Evolutionary conservation across 2,797 vertebrate genomes (phyloP), one percentile per base, ranked within the genome.

Genomic region (Chiroxiphia lanceolata): DNA sequence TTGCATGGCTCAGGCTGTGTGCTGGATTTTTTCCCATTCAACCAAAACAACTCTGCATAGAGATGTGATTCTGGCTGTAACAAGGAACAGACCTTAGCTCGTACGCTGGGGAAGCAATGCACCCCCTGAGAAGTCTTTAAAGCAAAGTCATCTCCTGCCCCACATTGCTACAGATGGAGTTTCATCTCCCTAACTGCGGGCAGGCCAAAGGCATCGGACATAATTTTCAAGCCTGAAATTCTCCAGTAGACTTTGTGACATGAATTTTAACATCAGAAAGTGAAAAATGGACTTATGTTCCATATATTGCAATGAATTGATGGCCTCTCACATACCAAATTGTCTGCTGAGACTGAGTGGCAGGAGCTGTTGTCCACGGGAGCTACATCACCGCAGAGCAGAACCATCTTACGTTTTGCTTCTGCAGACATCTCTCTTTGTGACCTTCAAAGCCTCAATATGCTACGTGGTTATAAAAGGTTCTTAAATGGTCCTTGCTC

Each of bases 361-460:
- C 31, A 53, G 45, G 18, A 29, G 5, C 22, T 61, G 14, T 36
- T 87, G 6, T 60, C 38, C 53, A 3, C 1, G 0, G 18, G 2
- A 10, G 11, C 20, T 53, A 4, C 77, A 16, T 6, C 26, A 64
- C 10, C 4, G 0, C 31, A 64, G 60, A 70, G 15, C 38, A 88
- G 51, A 33, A 53, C 8, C 15, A 38, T 29, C 45, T 75, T 15
- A 33, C 34, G 5, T 79, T 91, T 59, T 57, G 10, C 60, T 71
- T 61, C 74, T 64, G 42, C 38, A 83, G 56, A 78, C 34, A 78
- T 29, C 65, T 88, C 75, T 65, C 54, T 57, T 36, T 54, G 65
- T 94, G 91, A 87, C 84, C 84, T 95, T 87, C 78, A 81, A 95
- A 88, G 33, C 54, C 51, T 60, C 48, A 72, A 44, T 70, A 29